These are phyloP conservation scores for Subacronicta megacephala DNA, from an alignment of 2,888 invertebrate species.

Conservation along the genomic window DNA sequence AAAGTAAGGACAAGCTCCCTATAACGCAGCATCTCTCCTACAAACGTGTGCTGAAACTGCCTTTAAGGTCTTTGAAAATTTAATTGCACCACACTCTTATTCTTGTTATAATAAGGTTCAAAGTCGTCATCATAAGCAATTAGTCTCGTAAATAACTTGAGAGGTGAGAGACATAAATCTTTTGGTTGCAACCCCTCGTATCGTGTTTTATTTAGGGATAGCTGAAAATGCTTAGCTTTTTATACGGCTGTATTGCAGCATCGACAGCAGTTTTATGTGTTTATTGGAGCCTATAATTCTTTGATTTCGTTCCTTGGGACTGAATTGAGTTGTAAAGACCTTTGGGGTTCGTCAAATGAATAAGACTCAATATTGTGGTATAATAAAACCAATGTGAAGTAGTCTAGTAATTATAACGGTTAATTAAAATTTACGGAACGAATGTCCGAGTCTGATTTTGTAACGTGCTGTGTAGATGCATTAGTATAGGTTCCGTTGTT, in stretches of 20 bases:
- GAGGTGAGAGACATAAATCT: slow-evolving; percentile 70
- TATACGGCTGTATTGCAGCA: slow-evolving; percentile 57
- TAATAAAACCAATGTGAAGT: slow-evolving; percentile 37
- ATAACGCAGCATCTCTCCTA: slow-evolving; percentile 38
- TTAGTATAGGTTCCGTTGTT: slow-evolving; percentile 3
- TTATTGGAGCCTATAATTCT: slow-evolving; percentile 58
- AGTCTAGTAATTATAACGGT: slow-evolving; percentile 33
- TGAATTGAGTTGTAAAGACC: slow-evolving; percentile 55
- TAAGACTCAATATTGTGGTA: slow-evolving; percentile 28
- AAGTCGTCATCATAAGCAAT: slow-evolving; percentile 63
- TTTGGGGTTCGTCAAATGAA: slow-evolving; percentile 46
- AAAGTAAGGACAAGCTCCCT: slow-evolving; percentile 41
- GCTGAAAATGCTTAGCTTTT: slow-evolving; percentile 64
- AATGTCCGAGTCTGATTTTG: slow-evolving; percentile 15
- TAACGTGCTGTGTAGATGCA: background rate
- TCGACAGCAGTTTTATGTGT: slow-evolving; percentile 51
- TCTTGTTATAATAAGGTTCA: slow-evolving; percentile 52
- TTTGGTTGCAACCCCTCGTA: slow-evolving; percentile 62
- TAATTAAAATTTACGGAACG: slow-evolving; percentile 36
- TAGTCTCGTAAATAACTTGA: slow-evolving; percentile 68
- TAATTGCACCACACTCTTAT: slow-evolving; percentile 57
- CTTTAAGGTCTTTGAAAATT: slow-evolving; percentile 57
- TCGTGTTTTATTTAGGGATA: slow-evolving; percentile 64
- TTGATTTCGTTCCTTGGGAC: slow-evolving; percentile 54
- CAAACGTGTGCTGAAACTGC: slow-evolving; percentile 43